A percentile compares a stretch with the other conserved stretches of the same genome.
These are phyloP conservation scores for Pteruthius melanotis DNA, from an alignment of 2,113 vertebrate genomes.

Conservation along the genomic window DNA sequence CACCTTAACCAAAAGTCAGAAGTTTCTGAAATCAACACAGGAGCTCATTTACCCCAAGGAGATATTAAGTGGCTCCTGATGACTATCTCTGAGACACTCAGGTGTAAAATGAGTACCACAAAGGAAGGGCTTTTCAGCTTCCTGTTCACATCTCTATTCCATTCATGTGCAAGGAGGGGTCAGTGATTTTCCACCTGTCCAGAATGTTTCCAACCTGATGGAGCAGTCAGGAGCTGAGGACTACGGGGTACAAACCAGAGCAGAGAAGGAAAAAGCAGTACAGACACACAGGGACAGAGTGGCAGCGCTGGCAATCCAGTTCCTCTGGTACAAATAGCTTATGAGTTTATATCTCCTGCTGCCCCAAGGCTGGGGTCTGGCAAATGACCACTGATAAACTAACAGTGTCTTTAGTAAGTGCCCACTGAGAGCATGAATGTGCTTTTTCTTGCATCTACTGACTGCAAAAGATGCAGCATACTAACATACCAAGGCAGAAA, in stretches of 20 bases:
- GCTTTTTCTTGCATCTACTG: not conserved
- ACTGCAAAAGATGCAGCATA: not conserved
- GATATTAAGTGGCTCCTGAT: not conserved
- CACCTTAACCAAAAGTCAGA: not conserved
- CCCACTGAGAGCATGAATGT: fast-evolving
- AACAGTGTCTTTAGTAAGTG: not conserved
- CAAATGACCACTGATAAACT: not conserved
- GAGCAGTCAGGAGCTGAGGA: not conserved
- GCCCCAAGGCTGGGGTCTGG: not conserved
- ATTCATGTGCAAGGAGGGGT: not conserved
- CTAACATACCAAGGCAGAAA: not conserved
- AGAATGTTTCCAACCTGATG: not conserved
- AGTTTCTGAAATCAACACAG: not conserved
- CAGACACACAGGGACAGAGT: not conserved
- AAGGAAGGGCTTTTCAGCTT: not conserved
- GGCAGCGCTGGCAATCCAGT: not conserved
- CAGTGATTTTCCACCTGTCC: not conserved
- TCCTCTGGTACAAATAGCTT: not conserved
- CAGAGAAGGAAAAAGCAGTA: not conserved
- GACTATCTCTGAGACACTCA: not conserved
- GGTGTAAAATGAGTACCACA: not conserved
- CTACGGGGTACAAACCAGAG: not conserved
- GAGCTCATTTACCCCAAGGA: not conserved
- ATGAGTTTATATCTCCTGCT: not conserved
- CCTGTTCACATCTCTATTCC: not conserved